phyloP scores from a whole-genome alignment of 2,797 vertebrate genomes.

The Cichlasoma orientale region DNA sequence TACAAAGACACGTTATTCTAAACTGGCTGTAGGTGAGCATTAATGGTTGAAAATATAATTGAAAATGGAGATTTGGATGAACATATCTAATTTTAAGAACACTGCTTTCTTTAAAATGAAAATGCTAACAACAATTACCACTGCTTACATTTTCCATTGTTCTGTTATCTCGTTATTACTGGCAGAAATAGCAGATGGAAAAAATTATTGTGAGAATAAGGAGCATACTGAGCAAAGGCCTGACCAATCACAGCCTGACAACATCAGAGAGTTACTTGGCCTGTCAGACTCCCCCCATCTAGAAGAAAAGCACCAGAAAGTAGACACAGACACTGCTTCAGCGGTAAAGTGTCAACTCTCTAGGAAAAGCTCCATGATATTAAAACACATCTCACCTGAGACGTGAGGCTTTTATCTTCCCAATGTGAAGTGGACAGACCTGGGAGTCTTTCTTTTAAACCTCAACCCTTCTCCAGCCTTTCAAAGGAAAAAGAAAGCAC shows the following conservation, averaged over 20 bases:
- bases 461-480: constrained; percentile 9
- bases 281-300: constrained; percentile 22
- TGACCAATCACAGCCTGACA: constrained; percentile 46
- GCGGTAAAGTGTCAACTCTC: constrained; percentile 33
- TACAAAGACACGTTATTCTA: not conserved
- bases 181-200: constrained; percentile 30
- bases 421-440: constrained; percentile 12
- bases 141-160: not conserved
- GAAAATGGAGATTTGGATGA: not conserved
- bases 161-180: constrained; percentile 31
- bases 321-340: not conserved
- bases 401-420: constrained; percentile 40
- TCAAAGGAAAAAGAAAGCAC: not conserved
- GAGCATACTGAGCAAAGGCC: constrained; percentile 10
- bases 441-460: not conserved
- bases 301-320: constrained; percentile 22
- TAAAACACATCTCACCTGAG: constrained; percentile 28
- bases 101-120: constrained; percentile 4
- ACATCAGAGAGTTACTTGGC: constrained; percentile 18
- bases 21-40: not conserved
- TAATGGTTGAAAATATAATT: not conserved
- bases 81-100: not conserved
- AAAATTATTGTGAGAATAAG: constrained; percentile 34
- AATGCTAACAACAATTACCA: not conserved
- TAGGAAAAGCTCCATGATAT: constrained; percentile 15